Evolutionary conservation across 2,113 vertebrate genomes (phyloP).

Genomic region (Phodopus roborovskii): DNA sequence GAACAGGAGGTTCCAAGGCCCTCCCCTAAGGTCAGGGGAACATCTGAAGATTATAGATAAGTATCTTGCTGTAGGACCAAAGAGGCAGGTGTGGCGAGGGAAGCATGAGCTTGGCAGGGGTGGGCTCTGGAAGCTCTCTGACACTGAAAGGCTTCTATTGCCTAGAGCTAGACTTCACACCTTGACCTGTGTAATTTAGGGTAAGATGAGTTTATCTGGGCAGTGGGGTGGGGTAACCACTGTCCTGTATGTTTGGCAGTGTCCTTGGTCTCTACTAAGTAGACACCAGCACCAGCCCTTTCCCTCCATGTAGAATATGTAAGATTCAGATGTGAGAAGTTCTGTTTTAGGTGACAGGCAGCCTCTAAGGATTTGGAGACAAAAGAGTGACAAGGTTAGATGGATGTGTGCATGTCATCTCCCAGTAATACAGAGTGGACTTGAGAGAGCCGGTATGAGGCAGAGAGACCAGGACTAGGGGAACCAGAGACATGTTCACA

Average conservation of each 20-base stretch:
- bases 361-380: background rate
- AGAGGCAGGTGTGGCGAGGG: background rate
- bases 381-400: background rate
- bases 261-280: background rate
- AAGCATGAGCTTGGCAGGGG: background rate
- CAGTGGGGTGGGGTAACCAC: rapidly evolving
- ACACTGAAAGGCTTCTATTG: background rate
- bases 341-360: background rate
- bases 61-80: background rate
- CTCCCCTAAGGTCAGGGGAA: background rate
- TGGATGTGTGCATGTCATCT: rapidly evolving
- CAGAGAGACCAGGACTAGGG: background rate
- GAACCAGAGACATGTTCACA: background rate
- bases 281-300: background rate
- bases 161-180: background rate
- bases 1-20: background rate
- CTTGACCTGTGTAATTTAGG: background rate
- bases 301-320: background rate
- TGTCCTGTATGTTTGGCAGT: background rate
- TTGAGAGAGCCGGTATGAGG: background rate
- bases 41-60: no score
- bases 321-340: background rate
- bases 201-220: background rate
- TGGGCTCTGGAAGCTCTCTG: background rate
- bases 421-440: background rate